Evolutionary conservation across 2,888 invertebrate species (phyloP).

Genomic region (Stenodema calcarata): DNA sequence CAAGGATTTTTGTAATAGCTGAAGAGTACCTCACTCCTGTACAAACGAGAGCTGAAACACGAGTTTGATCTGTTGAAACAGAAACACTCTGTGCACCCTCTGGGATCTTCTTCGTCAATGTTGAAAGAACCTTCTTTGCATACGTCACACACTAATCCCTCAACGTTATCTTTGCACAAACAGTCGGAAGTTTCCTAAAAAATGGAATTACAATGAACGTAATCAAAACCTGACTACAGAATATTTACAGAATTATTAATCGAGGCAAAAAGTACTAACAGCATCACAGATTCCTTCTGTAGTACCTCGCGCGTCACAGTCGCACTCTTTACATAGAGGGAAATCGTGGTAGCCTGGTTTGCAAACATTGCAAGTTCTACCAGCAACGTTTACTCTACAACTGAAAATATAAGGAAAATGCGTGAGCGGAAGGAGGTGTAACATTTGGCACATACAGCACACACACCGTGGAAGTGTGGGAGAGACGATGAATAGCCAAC

Average conservation of each 20-base stretch:
- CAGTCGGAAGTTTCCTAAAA: slow-evolving; percentile 60
- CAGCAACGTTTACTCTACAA: slow-evolving; percentile 86
- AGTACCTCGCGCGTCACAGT: slow-evolving; percentile 83
- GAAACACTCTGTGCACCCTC: slow-evolving; percentile 95
- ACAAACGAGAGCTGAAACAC: slow-evolving; percentile 80
- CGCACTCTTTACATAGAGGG: slow-evolving; percentile 86
- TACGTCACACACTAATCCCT: slow-evolving; percentile 79
- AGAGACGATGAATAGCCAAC: slow-evolving; percentile 58
- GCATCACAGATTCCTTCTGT: slow-evolving; percentile 88
- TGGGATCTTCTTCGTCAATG: slow-evolving; percentile 79
- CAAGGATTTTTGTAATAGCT: too few relatives aligned
- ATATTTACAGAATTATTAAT: neutral
- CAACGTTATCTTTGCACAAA: slow-evolving; percentile 64
- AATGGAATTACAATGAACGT: neutral
- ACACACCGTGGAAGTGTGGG: neutral
- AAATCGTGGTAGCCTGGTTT: slow-evolving; percentile 82
- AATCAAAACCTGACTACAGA: too few relatives aligned
- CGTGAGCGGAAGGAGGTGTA: neutral
- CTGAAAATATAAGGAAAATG: slow-evolving; percentile 61
- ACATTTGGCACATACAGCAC: neutral
- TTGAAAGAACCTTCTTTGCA: slow-evolving; percentile 92
- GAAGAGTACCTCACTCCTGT: slow-evolving; percentile 58
- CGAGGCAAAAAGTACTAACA: too few relatives aligned
- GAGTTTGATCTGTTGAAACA: slow-evolving; percentile 92
- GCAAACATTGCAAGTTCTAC: slow-evolving; percentile 88